A percentile compares a stretch with the other conserved stretches of the same genome.
These are phyloP conservation scores for Montipora capitata DNA, from an alignment of 92 coral and sea anemone genomes.

Conservation along the genomic window DNA sequence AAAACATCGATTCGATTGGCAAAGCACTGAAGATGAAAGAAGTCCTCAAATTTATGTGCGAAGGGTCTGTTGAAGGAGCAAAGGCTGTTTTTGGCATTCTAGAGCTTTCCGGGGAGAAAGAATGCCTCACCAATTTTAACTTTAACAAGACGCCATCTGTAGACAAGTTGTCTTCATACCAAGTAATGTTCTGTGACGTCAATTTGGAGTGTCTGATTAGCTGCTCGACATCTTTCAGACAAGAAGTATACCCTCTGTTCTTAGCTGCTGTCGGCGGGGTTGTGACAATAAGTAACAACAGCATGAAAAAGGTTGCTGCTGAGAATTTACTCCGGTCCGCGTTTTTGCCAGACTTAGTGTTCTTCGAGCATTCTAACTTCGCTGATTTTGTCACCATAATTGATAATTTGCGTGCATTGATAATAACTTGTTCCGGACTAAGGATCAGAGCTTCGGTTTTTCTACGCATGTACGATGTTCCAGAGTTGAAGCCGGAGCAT, in stretches of 20 bases:
- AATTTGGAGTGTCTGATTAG: slow-evolving; percentile 13
- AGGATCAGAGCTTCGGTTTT: neutral
- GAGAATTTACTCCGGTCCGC: slow-evolving; percentile 2
- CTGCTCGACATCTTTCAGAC: slow-evolving; percentile 13
- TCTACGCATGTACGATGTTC: neutral
- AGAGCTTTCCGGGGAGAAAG: neutral
- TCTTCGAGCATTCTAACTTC: slow-evolving; percentile 11
- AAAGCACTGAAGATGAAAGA: slow-evolving; percentile 19
- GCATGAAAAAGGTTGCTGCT: slow-evolving; percentile 8
- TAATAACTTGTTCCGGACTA: neutral
- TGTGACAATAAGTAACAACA: neutral
- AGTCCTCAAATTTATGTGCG: slow-evolving; percentile 21
- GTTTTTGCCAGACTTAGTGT: slow-evolving; percentile 5
- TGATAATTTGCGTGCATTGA: neutral
- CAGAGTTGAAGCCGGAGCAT: neutral
- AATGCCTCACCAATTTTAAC: neutral
- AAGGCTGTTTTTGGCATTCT: slow-evolving; percentile 28
- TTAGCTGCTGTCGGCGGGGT: slow-evolving; percentile 4
- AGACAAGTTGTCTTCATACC: slow-evolving; percentile 15
- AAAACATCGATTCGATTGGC: neutral
- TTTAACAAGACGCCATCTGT: slow-evolving; percentile 28
- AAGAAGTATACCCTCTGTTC: slow-evolving; percentile 1
- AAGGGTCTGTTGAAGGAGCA: slow-evolving; percentile 14
- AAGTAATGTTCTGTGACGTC: slow-evolving; percentile 6
- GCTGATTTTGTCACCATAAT: slow-evolving; percentile 7